Evolutionary conservation across 1,140 invertebrate genomes (phyloP).

Genomic region (Leptopilina clavipes): DNA sequence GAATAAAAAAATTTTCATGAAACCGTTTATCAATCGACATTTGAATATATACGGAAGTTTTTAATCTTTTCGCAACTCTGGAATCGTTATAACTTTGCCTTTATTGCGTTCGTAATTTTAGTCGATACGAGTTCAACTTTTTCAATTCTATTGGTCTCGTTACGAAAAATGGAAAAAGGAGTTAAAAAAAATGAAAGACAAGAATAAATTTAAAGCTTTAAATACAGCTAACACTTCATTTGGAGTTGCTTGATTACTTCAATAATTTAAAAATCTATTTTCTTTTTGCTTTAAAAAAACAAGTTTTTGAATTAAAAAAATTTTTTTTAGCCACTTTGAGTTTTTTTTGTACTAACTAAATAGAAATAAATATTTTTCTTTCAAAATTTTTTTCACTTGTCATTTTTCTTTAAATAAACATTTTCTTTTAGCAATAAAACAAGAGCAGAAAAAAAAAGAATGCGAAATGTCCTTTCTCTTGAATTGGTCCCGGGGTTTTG

Average conservation of each 20-base stretch:
- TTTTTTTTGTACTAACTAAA: no score
- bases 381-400: not conserved
- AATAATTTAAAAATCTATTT: no score
- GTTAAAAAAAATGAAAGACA: not conserved
- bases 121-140: slow-evolving; percentile 3
- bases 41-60: slow-evolving; percentile 15
- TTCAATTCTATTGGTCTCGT: slow-evolving; percentile 16
- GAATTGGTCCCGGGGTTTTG: slow-evolving; percentile 45
- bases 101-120: slow-evolving; percentile 7
- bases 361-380: no score
- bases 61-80: slow-evolving; percentile 18
- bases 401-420: not conserved
- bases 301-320: no score
- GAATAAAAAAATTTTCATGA: not conserved
- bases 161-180: not conserved
- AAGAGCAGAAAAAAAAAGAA: slow-evolving; percentile 29
- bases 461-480: slow-evolving; percentile 43
- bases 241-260: no score
- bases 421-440: slow-evolving; percentile 35
- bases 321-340: no score
- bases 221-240: not conserved
- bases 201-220: not conserved
- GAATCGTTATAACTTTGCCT: slow-evolving; percentile 19
- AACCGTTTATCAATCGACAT: slow-evolving; percentile 10
- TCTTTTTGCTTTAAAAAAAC: no score